Evolutionary conservation across 2,113 vertebrate species (phyloP).

Genomic region (Tachuris rubrigastra): DNA sequence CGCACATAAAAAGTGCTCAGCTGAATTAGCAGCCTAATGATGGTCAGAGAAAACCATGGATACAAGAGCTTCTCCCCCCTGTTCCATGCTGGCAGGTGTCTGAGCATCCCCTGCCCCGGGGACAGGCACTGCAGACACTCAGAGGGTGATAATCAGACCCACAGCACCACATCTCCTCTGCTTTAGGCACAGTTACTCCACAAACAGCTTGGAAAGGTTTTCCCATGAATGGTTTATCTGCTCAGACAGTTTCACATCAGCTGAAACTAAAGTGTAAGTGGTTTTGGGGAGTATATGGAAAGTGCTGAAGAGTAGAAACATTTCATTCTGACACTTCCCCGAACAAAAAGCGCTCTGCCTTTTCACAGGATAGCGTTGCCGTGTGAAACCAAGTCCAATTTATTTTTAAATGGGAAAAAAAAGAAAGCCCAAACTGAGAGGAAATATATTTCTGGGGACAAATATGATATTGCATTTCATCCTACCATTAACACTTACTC

Average conservation of each 20-base stretch:
- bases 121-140: neutral
- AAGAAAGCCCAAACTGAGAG: neutral
- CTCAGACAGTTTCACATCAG: slow-evolving; percentile 48
- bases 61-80: rapidly evolving
- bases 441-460: slow-evolving; percentile 15
- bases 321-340: slow-evolving; percentile 41
- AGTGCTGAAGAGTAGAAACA: slow-evolving; percentile 45
- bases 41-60: neutral
- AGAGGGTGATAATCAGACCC: neutral
- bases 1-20: neutral
- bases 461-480: neutral
- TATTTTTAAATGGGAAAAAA: slow-evolving; percentile 14
- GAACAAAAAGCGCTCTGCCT: slow-evolving; percentile 45
- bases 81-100: neutral
- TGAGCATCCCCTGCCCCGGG: neutral
- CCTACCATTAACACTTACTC: neutral
- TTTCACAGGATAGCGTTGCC: neutral
- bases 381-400: slow-evolving; percentile 26
- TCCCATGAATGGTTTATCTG: neutral
- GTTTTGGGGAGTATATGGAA: slow-evolving; percentile 25
- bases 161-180: neutral
- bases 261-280: slow-evolving; percentile 34
- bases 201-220: neutral
- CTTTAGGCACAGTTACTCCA: neutral
- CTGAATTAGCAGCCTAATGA: neutral